Percentiles rank a stretch among this genome's conserved stretches.
These are phyloP conservation scores for Mesocricetus auratus DNA, from an alignment of 2,113 vertebrate species.

Conservation along the genomic window DNA sequence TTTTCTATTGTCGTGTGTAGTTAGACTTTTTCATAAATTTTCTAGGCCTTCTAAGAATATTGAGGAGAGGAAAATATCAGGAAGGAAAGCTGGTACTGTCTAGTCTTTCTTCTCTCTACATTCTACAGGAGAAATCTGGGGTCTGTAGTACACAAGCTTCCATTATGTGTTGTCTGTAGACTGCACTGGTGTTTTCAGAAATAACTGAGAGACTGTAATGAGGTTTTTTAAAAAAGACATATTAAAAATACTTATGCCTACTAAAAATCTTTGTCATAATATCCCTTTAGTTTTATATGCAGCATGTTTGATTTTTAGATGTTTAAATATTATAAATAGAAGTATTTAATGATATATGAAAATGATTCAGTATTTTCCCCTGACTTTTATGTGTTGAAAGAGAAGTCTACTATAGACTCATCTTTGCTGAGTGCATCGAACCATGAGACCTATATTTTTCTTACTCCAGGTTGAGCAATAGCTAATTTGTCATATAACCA, in stretches of 20 bases:
- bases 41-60: background rate
- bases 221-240: background rate
- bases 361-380: background rate
- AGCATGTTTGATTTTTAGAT: background rate
- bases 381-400: background rate
- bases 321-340: background rate
- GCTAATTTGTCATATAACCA: background rate
- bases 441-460: rapidly evolving
- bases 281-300: background rate
- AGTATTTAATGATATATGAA: background rate
- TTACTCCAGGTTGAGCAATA: background rate
- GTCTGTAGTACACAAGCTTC: background rate
- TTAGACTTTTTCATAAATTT: background rate
- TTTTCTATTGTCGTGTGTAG: slow-evolving; percentile 8
- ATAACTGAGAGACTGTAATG: background rate
- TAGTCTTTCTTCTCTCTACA: background rate
- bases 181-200: background rate
- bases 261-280: background rate
- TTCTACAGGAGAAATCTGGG: background rate
- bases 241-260: background rate
- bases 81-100: rapidly evolving
- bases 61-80: background rate
- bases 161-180: rapidly evolving
- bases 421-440: background rate
- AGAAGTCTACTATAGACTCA: rapidly evolving